phyloP scores from a whole-genome alignment of 2,888 invertebrate species.

The Cantharis nigra region DNA sequence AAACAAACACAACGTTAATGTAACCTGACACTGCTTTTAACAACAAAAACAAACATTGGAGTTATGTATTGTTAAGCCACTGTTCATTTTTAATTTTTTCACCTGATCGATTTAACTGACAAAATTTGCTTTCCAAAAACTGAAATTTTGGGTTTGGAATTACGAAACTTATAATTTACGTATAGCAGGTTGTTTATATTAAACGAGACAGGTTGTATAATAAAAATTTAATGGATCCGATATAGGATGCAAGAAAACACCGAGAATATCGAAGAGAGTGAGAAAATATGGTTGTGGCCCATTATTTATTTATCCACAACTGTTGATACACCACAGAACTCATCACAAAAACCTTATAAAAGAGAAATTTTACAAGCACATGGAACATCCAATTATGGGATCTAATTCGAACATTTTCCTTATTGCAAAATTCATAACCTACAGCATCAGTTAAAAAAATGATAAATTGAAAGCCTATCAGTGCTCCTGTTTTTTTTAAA shows the following conservation, averaged over 20 bases:
- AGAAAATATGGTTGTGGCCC: neutral
- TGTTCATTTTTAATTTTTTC: constrained; percentile 4
- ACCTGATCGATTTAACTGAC: neutral
- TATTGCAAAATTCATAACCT: neutral
- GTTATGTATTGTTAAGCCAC: constrained; percentile 13
- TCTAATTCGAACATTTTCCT: neutral
- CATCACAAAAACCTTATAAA: neutral
- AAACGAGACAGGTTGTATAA: neutral
- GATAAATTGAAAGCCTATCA: constrained; percentile 10
- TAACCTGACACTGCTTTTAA: constrained; percentile 53
- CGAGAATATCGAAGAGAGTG: neutral
- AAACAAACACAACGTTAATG: constrained; percentile 49
- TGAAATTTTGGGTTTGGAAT: neutral
- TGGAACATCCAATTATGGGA: neutral
- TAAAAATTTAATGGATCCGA: neutral
- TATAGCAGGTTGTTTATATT: neutral
- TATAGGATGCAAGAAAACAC: neutral
- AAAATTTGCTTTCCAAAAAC: neutral
- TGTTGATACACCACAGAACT: neutral
- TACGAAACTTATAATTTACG: no score
- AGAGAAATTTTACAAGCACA: neutral
- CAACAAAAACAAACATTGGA: constrained; percentile 50
- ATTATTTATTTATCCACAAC: neutral
- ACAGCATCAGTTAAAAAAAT: neutral
- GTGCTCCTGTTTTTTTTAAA: constrained; percentile 7